Evolutionary conservation across 2,888 invertebrate genomes (phyloP).

Genomic region (Lomographa bimaculata): DNA sequence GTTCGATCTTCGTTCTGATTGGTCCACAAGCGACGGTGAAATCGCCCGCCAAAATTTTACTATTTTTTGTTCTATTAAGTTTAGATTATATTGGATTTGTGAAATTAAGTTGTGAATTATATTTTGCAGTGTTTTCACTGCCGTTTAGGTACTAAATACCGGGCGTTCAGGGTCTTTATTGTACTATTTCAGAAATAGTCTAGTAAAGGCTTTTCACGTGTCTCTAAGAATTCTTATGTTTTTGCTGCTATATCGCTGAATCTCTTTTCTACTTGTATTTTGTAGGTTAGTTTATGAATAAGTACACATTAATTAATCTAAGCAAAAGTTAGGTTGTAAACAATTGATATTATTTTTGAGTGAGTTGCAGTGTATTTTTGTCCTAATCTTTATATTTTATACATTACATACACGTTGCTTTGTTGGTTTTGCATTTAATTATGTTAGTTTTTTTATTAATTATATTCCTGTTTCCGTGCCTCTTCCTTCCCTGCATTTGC

Average conservation of each 20-base stretch:
- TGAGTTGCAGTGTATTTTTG: constrained; percentile 53
- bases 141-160: constrained; percentile 23
- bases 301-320: constrained; percentile 62
- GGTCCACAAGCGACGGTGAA: constrained; percentile 48
- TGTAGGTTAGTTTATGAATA: constrained; percentile 57
- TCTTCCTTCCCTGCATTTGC: constrained; percentile 53
- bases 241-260: constrained; percentile 26
- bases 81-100: constrained; percentile 34
- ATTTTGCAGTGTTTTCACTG: constrained; percentile 34
- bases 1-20: constrained; percentile 50
- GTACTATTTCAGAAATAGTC: constrained; percentile 78
- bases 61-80: constrained; percentile 32
- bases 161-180: constrained; percentile 64
- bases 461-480: constrained; percentile 64
- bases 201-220: constrained; percentile 60
- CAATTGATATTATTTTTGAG: constrained; percentile 61
- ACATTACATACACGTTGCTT: constrained; percentile 40
- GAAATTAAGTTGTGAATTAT: constrained; percentile 40
- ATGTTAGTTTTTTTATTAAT: constrained; percentile 46
- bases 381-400: constrained; percentile 50
- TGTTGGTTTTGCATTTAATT: constrained; percentile 47
- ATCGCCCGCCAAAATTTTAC: constrained; percentile 52
- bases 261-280: constrained; percentile 41
- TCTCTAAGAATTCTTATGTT: constrained; percentile 20
- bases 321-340: constrained; percentile 67